Evolutionary conservation across 2,888 invertebrate species (phyloP), one percentile per base, ranked within the genome.

Genomic region (Mimumesa dahlbomi): DNA sequence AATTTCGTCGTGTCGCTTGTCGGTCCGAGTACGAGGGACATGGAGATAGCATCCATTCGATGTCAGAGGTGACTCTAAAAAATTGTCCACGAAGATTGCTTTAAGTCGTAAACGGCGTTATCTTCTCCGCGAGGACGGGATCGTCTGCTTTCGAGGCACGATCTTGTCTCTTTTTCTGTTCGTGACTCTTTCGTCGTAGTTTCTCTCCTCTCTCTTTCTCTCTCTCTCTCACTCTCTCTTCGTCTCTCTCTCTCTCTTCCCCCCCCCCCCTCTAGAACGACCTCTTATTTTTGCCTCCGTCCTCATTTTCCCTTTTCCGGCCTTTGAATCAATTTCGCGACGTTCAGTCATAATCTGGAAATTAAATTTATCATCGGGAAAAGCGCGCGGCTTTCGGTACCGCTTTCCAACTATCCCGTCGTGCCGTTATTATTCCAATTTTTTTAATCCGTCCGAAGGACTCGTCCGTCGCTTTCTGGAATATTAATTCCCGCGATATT

Each of bases 141-240:
- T 40, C 7, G 40, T 73, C 73, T 62, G 52, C 65, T 69, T 59
- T 38, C 70, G 19, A 6, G 29, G 61, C 72, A 73, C 65, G 70
- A 54, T 61, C 29, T 42, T n/a, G 42, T 45, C 62, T 31, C 54
- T 45, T n/a, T n/a, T 43, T 50, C 36, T 22, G 34, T 14, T 34
- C 56, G 19, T 13, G 11, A 38, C 50, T 19, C 25, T 36, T 49
- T 57, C 53, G 9, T 43, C 42, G 29, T 29, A 6, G 40, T 19
- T 16, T 21, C 9, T 34, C 34, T 49, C 21, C 38, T 11, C 22
- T 38, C 31, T 31, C 31, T 29, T 46, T 14, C 56, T 14, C 34
- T 45, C n/a, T 48, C 38, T 11, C 29, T n/a, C 36, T 29, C 52
- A 22, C 34, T 38, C 34, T 49, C 38, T 54, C 40, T 52, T 63